These are phyloP conservation scores for Lophotriccus pileatus DNA, from an alignment of 2,797 vertebrate species.

Conservation along the genomic window DNA sequence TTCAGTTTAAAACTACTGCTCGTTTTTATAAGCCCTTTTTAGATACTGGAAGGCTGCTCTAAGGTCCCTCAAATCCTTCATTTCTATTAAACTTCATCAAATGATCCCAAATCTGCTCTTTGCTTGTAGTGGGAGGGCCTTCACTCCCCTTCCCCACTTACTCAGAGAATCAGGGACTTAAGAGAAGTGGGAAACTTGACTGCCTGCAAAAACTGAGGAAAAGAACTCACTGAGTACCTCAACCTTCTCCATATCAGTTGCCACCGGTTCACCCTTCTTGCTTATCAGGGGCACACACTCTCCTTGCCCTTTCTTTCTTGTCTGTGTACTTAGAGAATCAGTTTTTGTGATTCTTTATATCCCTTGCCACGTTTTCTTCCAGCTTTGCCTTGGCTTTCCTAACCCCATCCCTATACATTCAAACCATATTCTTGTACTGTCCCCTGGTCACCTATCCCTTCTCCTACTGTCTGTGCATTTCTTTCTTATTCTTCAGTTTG, in stretches of 20 bases:
- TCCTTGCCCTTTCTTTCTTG: not conserved
- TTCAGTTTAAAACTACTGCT: not conserved
- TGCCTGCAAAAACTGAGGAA: not conserved
- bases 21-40: not conserved
- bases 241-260: accelerated
- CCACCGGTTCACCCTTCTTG: not conserved
- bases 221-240: not conserved
- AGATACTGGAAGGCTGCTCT: not conserved
- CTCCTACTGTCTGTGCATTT: not conserved
- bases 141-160: not conserved
- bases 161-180: not conserved
- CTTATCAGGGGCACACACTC: accelerated
- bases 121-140: not conserved
- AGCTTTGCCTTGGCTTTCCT: not conserved
- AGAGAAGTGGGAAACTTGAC: not conserved
- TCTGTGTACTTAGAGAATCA: not conserved
- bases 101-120: not conserved
- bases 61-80: not conserved
- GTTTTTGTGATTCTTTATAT: not conserved
- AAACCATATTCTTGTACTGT: not conserved
- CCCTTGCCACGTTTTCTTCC: not conserved
- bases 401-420: not conserved
- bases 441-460: not conserved
- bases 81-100: not conserved
- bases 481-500: not conserved